A percentile compares a stretch with the other conserved stretches of the same genome.
phyloP scores from a whole-genome alignment of 2,888 invertebrate species.

The Drosophila paramelanica region DNA sequence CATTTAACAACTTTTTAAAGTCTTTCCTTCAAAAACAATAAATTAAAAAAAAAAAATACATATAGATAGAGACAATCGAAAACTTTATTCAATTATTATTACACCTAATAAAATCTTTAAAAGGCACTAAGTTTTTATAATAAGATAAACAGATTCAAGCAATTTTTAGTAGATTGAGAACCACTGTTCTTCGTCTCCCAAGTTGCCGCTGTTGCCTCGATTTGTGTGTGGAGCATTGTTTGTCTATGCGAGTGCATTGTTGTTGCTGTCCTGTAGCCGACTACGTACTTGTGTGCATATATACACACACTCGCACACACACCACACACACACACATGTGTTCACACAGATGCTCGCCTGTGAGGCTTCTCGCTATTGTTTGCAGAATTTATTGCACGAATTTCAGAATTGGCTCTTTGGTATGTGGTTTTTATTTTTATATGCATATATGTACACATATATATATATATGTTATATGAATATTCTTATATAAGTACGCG shows the following conservation, averaged over 20 bases:
- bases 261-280: constrained; percentile 26
- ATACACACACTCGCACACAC: constrained; percentile 19
- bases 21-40: no score
- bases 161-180: background rate
- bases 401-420: constrained; percentile 74
- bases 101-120: no score
- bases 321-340: constrained; percentile 11
- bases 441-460: constrained; percentile 5
- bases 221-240: constrained; percentile 58
- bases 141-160: background rate
- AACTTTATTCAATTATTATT: no score
- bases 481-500: constrained; percentile 25
- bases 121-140: no score
- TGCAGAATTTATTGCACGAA: constrained; percentile 78
- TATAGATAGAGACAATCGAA: no score
- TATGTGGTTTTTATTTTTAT: constrained; percentile 69
- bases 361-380: constrained; percentile 65
- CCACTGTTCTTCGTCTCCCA: constrained; percentile 39
- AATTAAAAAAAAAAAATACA: no score
- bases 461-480: constrained; percentile 3
- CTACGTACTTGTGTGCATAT: constrained; percentile 23
- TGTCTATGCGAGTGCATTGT: constrained; percentile 44
- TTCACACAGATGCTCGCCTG: constrained; percentile 37
- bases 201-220: constrained; percentile 26
- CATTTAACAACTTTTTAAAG: no score